phyloP scores from a whole-genome alignment of 1,140 invertebrate species.

The Pomacea maculata region DNA sequence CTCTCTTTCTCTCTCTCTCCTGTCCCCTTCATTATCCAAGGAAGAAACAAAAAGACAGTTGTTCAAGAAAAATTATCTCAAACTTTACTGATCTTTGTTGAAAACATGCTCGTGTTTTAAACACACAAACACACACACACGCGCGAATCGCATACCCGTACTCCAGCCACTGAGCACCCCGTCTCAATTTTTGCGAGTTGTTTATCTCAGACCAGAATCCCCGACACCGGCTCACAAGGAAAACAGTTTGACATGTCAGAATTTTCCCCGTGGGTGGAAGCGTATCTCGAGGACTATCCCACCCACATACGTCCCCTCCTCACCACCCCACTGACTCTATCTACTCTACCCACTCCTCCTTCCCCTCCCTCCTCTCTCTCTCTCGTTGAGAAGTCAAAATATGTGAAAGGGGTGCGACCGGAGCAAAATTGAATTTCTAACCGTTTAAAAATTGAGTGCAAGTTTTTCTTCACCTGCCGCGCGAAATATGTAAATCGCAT shows the following conservation, averaged over 20 bases:
- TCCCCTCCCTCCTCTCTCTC: not conserved
- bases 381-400: not conserved
- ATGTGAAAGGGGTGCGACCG: not conserved
- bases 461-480: conserved; percentile 23
- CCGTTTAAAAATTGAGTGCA: conserved; percentile 8
- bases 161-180: not conserved
- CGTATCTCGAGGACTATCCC: conserved; percentile 10
- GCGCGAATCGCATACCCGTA: not conserved
- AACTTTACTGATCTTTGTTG: no score
- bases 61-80: no score
- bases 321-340: not conserved
- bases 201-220: conserved; percentile 10
- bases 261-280: not conserved
- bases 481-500: conserved; percentile 11
- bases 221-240: not conserved
- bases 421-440: conserved; percentile 3
- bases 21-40: not conserved
- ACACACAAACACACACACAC: not conserved
- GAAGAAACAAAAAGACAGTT: no score
- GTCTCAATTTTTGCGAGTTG: not conserved
- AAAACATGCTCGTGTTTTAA: no score
- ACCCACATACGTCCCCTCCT: not conserved
- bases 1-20: not conserved
- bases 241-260: not conserved
- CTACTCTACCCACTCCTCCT: not conserved